Conservation (phyloP, 2,113 vertebrate species). For the Strix aluco region DNA sequence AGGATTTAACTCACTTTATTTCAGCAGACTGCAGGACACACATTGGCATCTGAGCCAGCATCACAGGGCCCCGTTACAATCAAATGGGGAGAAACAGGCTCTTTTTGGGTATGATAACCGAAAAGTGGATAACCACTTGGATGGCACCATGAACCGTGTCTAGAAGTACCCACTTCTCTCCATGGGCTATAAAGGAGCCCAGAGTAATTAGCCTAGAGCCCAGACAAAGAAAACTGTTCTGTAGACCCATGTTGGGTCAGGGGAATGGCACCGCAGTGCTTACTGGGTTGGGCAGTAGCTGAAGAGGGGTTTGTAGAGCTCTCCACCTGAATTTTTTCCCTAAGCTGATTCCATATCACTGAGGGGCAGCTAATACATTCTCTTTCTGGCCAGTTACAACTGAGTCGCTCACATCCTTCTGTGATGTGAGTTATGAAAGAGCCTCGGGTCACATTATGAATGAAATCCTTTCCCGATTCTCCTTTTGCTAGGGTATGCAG, state of each 20-base stretch:
- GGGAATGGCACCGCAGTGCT: background rate
- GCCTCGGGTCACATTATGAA: accelerated
- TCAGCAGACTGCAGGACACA: background rate
- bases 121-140: background rate
- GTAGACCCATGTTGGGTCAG: background rate
- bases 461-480: background rate
- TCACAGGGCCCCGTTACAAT: background rate
- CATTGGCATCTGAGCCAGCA: background rate
- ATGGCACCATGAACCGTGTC: accelerated
- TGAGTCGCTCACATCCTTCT: accelerated
- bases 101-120: background rate
- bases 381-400: background rate
- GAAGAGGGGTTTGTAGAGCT: background rate
- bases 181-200: background rate
- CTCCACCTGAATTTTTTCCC: background rate
- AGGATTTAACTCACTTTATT: background rate
- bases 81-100: background rate
- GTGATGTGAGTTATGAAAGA: background rate
- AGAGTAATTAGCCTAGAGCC: background rate
- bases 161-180: background rate
- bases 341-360: background rate
- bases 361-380: background rate
- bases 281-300: background rate
- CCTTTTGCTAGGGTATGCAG: background rate
- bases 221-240: background rate